These are phyloP conservation scores for Lithophane leautieri DNA, from an alignment of 2,888 invertebrate species.

Conservation along the genomic window DNA sequence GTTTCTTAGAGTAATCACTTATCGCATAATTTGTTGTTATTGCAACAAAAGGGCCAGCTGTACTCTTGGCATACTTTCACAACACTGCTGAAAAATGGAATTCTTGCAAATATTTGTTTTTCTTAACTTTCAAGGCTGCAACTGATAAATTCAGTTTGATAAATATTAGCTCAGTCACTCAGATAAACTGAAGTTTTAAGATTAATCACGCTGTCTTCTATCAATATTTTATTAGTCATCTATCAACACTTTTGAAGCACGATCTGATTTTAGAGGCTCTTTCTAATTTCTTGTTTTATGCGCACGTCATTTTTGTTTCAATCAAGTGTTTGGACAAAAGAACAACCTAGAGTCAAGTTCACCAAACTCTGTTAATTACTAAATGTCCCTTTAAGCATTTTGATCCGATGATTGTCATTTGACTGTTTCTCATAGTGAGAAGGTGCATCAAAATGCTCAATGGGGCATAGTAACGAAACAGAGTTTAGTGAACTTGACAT, in stretches of 20 bases:
- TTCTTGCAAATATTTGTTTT: constrained; percentile 5
- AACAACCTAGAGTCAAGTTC: too few relatives aligned
- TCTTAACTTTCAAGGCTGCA: constrained; percentile 26
- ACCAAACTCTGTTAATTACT: too few relatives aligned
- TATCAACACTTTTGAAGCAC: constrained; percentile 55
- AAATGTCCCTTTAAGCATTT: too few relatives aligned
- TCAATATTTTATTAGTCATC: constrained; percentile 56
- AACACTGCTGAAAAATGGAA: background rate
- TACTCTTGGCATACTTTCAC: background rate
- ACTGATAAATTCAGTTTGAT: constrained; percentile 26
- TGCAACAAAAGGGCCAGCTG: background rate
- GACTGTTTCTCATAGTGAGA: too few relatives aligned
- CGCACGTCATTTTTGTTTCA: background rate
- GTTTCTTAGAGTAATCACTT: background rate
- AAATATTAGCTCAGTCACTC: constrained; percentile 46
- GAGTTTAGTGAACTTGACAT: too few relatives aligned
- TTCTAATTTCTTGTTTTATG: constrained; percentile 3
- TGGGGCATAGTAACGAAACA: too few relatives aligned
- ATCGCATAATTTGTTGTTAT: background rate
- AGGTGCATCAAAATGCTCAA: too few relatives aligned
- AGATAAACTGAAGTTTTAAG: constrained; percentile 57
- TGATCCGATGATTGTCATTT: too few relatives aligned
- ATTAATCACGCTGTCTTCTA: constrained; percentile 48
- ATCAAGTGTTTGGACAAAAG: background rate
- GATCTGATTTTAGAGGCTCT: constrained; percentile 33